Evolutionary conservation across 2,113 vertebrate genomes (phyloP), one percentile per base, ranked within the genome.

Genomic region (Megalops atlanticus): DNA sequence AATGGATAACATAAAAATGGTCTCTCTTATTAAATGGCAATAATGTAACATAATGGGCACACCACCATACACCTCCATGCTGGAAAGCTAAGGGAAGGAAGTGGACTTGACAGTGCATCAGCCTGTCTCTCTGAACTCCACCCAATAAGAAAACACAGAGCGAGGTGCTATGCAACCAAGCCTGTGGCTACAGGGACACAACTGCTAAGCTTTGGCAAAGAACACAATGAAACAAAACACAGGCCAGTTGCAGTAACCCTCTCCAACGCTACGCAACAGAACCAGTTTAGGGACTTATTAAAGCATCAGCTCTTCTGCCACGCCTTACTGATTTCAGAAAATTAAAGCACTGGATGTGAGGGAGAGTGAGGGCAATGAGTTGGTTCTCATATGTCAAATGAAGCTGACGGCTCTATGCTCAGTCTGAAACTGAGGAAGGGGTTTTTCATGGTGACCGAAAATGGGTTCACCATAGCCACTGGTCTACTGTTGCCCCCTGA

Each of bases 111-210:
- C 43, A 21, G 78, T 78, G 38, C 33, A 35, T n/a, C 68, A 72
- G 68, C 68, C 78, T 79, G 68, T 79, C 78, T 8, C 33, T 36
- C 24, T 24, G n/a, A 16, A 54, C 47, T 49, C 47, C 4, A 49
- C 4, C 47, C 47, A 49, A 49, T 16, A 49, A 16, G 11, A 49
- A 49, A 49, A 49, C 47, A 14, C 12, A 49, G 47, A 16, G 47
- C 12, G 18, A 49, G 49, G 16, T 21, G 24, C 16, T 54, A 24
- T 2, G 49, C 24, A 6, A 24, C 24, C 3, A 54, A 24, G 49
- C 2, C 49, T 21, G 8, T 24, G 49, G 76, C 10, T 11, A 69
- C 27, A 18, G 27, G 64, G 64, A 69, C 12, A 33, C 4, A 69
- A 33, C 64, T 74, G 21, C 10, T 12, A 5, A 40, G 39, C 24